Evolutionary conservation across 2,113 vertebrate genomes (phyloP), one percentile per base, ranked within the genome.

Genomic region (Empidonax alnorum): DNA sequence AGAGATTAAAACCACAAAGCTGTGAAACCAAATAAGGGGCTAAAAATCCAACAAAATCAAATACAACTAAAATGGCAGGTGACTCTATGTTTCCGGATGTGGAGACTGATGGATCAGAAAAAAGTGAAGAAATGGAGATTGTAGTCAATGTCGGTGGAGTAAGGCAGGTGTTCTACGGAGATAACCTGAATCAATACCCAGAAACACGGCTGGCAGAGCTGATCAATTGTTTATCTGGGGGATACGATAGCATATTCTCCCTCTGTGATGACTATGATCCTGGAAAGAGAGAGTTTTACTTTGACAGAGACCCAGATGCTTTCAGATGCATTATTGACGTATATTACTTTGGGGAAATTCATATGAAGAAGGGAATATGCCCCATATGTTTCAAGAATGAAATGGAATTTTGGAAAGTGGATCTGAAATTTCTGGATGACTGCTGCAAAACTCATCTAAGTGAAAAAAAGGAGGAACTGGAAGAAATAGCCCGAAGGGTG

Each of bases 371-470:
- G 85, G 99, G 99, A 18, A 99, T 99, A 82, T 99, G 99, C 56
- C 99, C 99, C 44, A 99, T 99, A 81, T 99, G 99, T 91, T 99
- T 99, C 98, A 98, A 99, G 94, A 99, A 98, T 90, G 99, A 99
- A 96, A 99, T 99, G 99, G 99, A 99, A 92, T 99, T 99, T 97
- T 99, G 99, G 99, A 99, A 98, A 97, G 99, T 99, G 79, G 99
- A 99, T 96, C 98, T 98, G 61, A 98, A 97, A 90, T 99, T 98
- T 92, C 93, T 99, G 90, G 99, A 99, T 50, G 99, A 99, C 56
- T 99, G 99, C 81, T 99, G 99, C 93, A 99, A 99, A 94, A 98
- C 98, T 94, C 98, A 99, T 88, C 95, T 99, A 77, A 98, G 96
- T 52, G 99, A 99, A 97, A 99, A 99, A 94, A 99, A 98, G 27